Evolutionary conservation across 2,888 invertebrate genomes (phyloP), one percentile per base, ranked within the genome.

Genomic region (Branchipolynoe longqiensis): DNA sequence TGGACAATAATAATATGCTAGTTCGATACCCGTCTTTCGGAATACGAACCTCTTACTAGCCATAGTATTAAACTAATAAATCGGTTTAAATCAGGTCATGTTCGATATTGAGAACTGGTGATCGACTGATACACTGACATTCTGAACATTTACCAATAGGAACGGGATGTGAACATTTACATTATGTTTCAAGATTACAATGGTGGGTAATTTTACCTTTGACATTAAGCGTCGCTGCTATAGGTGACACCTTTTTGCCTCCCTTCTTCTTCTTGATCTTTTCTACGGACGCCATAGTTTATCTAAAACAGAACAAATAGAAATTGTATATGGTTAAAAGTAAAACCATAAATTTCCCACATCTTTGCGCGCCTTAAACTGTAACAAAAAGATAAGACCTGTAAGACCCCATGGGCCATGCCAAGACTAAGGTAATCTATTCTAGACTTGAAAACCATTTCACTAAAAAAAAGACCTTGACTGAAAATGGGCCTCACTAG

Each of bases 251-350:
- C 33, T 78, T 78, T 22, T 41, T 28, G 14, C 48, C 78, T 0
- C 41, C 78, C 18, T 31, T 41, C 33, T 78, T 78, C 78, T 54
- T 78, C 25, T 25, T 78, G 22, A 78, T 78, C 78, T 78, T 78
- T 12, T 78, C 78, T 25, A 78, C 28, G 3, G 48, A n/a, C 0
- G 78, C 78, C 78, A 78, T 78, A 8, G 38, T 36, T 22, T 40
- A 38, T 6, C 48, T 38, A 6, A 74, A 6, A 38, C 40, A 40
- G 12, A 22, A 12, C 6, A 62, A 62, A 6, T 18, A 62, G 25
- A n/a, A 28, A 25, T 28, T 18, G n/a, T 22, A 62, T 12, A 14
- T 62, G 8, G 28, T 62, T n/a, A 12, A n/a, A 12, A n/a, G 25
- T 28, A 14, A 14, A 6, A n/a, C n/a, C n/a, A 14, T 73, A 38